A percentile compares a stretch with the other conserved stretches of the same genome.
Conservation (phyloP, 2,797 vertebrate species). For the Clarias platycephalus region DNA sequence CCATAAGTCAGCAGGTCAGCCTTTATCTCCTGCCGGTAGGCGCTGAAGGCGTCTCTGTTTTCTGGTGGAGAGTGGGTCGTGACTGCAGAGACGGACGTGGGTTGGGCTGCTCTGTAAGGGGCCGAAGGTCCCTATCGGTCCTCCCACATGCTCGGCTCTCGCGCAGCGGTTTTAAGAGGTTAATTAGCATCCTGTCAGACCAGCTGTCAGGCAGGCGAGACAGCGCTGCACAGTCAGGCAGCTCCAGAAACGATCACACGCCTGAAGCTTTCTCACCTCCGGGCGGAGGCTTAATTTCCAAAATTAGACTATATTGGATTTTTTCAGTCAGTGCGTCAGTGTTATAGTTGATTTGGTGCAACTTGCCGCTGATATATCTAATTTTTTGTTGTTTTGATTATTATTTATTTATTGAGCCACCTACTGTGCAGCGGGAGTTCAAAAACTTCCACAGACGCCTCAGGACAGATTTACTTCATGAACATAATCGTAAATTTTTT, state of each 20-base stretch:
- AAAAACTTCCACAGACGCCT: neutral
- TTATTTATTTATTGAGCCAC: neutral
- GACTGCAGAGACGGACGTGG: slow-evolving; percentile 33
- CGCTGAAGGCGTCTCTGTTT: neutral
- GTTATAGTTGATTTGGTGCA: neutral
- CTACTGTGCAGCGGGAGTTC: neutral
- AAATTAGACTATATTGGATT: neutral
- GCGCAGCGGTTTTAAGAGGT: slow-evolving; percentile 52
- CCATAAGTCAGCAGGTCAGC: neutral
- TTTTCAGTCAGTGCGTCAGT: neutral
- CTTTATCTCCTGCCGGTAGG: neutral
- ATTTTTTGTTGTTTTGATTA: neutral
- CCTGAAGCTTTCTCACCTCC: neutral
- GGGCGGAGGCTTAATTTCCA: neutral
- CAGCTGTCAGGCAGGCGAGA: slow-evolving; percentile 58
- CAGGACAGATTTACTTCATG: neutral
- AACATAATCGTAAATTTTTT: too few species aligned
- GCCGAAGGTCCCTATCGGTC: slow-evolving; percentile 25
- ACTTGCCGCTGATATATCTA: neutral
- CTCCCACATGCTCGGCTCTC: slow-evolving; percentile 36
- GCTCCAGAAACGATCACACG: neutral
- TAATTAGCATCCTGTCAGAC: slow-evolving; percentile 49
- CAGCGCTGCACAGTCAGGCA: neutral
- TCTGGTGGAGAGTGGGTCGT: slow-evolving; percentile 4
- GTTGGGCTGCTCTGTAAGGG: slow-evolving; percentile 3